Conservation (phyloP, 30 jellyfish, hydroid and myxozoan genomes). For the Sanderia malayensis region DNA sequence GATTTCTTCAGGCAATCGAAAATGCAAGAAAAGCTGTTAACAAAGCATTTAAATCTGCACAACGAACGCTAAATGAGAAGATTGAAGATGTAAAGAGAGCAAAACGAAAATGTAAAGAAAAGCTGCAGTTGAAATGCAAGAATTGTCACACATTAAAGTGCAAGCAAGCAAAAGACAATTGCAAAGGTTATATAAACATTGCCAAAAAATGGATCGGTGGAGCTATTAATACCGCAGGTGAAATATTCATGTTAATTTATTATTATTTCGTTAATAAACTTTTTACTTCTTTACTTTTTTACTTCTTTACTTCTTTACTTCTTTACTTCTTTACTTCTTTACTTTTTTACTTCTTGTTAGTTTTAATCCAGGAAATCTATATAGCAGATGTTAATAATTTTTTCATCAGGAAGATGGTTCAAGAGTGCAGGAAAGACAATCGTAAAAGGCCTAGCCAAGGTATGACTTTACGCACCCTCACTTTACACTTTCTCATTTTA, state of each 20-base stretch:
- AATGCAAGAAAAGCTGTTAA: conserved; percentile 85
- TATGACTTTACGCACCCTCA: conserved; percentile 6
- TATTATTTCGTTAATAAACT: too few species aligned
- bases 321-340: too few species aligned
- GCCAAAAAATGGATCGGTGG: conserved; percentile 99
- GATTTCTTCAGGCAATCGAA: conserved; percentile 83
- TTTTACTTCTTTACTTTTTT: too few species aligned
- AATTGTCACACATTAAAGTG: conserved; percentile 80
- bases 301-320: too few species aligned
- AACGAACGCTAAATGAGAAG: conserved; percentile 54
- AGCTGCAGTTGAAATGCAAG: conserved; percentile 61
- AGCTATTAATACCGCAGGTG: conserved; percentile 76
- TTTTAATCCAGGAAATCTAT: too few species aligned
- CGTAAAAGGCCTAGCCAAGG: conserved; percentile 92
- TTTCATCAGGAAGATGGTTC: conserved; percentile 71
- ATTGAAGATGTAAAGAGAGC: conserved; percentile 76
- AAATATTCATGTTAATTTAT: too few species aligned
- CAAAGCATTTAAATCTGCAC: conserved; percentile 85
- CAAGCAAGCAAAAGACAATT: conserved; percentile 78
- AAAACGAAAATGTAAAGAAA: conserved; percentile 77
- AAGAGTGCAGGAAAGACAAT: conserved; percentile 71
- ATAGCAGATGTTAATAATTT: not conserved
- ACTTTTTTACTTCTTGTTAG: too few species aligned
- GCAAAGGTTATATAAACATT: conserved; percentile 81
- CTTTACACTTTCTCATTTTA: too few species aligned